These are phyloP conservation scores for Dicaeum eximium DNA, from an alignment of 2,113 vertebrate species.

Conservation along the genomic window DNA sequence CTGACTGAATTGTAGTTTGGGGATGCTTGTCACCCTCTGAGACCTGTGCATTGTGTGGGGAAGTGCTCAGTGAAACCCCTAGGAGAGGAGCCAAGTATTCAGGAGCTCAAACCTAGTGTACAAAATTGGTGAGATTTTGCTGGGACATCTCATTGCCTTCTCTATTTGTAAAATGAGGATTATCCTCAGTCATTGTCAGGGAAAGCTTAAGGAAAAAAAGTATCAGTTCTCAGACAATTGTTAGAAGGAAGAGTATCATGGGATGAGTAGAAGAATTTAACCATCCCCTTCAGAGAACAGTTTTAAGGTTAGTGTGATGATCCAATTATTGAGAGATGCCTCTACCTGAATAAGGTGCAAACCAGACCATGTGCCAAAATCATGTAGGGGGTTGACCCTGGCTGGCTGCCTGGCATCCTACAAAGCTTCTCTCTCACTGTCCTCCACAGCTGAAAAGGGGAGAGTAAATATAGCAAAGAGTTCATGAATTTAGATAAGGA, in stretches of 20 bases:
- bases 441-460: neutral
- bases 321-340: neutral
- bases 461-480: neutral
- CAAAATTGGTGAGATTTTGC: neutral
- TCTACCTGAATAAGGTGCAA: neutral
- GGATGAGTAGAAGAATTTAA: neutral
- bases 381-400: neutral
- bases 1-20: neutral
- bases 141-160: neutral
- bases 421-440: accelerated
- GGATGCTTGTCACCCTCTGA: neutral
- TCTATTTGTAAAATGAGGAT: neutral
- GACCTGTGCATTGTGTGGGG: accelerated
- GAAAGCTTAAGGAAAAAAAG: neutral
- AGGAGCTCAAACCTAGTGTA: neutral
- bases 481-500: neutral
- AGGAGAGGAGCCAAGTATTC: neutral
- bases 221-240: neutral
- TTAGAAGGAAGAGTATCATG: neutral
- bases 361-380: accelerated
- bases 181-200: neutral
- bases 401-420: neutral
- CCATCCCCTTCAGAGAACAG: neutral
- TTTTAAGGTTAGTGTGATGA: neutral
- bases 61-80: neutral